These are phyloP conservation scores for Tylochromis polylepis DNA, from an alignment of 2,113 vertebrate species.

Conservation along the genomic window DNA sequence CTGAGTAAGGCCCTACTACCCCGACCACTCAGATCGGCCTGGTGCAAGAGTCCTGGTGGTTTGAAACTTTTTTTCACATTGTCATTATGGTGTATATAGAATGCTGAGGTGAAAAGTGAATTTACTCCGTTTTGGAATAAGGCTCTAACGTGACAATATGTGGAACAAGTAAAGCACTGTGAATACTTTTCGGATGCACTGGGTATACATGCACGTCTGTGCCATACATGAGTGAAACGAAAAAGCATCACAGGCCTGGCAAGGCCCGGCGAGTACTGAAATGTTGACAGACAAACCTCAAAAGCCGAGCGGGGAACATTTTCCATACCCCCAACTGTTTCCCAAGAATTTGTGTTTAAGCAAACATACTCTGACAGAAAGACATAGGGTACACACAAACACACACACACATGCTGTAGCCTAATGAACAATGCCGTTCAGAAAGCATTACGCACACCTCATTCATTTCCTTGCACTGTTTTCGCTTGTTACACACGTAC, in stretches of 20 bases:
- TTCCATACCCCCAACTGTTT: conserved; percentile 53
- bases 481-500: conserved; percentile 34
- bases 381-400: not conserved
- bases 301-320: conserved; percentile 40
- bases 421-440: conserved; percentile 51
- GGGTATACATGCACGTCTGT: not conserved
- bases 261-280: not conserved
- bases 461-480: conserved; percentile 49
- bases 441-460: conserved; percentile 46
- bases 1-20: not conserved
- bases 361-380: conserved; percentile 11
- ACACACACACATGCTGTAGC: not conserved
- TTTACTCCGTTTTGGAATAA: not conserved
- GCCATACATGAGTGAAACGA: not conserved
- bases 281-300: conserved; percentile 45
- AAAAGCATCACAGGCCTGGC: not conserved
- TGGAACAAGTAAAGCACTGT: not conserved
- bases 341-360: conserved; percentile 54
- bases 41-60: not conserved
- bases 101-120: not conserved
- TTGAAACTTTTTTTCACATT: not conserved
- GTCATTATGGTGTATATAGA: not conserved
- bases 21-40: not conserved
- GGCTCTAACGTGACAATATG: not conserved
- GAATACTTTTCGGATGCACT: not conserved